phyloP scores from a whole-genome alignment of 2,113 vertebrate genomes.

The Tinamus guttatus region DNA sequence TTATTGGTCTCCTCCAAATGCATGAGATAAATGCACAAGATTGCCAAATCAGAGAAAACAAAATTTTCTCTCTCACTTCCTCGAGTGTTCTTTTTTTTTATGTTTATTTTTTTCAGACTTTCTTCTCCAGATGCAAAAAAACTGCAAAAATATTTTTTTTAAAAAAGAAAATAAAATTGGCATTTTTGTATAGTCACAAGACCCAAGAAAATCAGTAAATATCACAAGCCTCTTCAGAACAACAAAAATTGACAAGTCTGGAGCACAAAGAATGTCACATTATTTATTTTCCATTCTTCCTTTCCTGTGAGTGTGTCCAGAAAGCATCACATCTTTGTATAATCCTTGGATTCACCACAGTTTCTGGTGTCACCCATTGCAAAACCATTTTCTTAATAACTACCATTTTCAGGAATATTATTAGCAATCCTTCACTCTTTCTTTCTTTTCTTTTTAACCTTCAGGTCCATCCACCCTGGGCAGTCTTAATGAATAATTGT shows the following conservation, averaged over 20 bases:
- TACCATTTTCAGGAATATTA: not conserved
- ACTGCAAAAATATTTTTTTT: not conserved
- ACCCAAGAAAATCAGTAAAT: conserved; percentile 9
- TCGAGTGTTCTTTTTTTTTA: conserved; percentile 12
- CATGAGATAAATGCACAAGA: not conserved
- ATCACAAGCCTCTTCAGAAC: conserved; percentile 4
- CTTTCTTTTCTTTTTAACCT: not conserved
- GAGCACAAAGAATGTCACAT: not conserved
- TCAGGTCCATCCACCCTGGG: not conserved
- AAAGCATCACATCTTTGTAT: not conserved
- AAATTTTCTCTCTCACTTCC: not conserved
- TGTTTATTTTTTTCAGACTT: conserved; percentile 10
- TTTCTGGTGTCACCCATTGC: not conserved
- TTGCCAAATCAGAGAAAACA: not conserved
- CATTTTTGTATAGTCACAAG: not conserved
- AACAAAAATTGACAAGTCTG: not conserved
- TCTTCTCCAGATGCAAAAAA: not conserved
- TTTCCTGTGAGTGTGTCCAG: not conserved
- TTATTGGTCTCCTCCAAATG: not conserved
- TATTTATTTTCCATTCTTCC: conserved; percentile 35
- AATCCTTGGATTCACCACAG: not conserved
- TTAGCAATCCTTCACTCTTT: not conserved
- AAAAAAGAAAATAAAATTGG: not conserved
- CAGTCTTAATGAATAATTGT: not conserved
- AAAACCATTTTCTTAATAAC: not conserved